phyloP scores from a whole-genome alignment of 2,797 vertebrate species.

The Onychomys torridus region DNA sequence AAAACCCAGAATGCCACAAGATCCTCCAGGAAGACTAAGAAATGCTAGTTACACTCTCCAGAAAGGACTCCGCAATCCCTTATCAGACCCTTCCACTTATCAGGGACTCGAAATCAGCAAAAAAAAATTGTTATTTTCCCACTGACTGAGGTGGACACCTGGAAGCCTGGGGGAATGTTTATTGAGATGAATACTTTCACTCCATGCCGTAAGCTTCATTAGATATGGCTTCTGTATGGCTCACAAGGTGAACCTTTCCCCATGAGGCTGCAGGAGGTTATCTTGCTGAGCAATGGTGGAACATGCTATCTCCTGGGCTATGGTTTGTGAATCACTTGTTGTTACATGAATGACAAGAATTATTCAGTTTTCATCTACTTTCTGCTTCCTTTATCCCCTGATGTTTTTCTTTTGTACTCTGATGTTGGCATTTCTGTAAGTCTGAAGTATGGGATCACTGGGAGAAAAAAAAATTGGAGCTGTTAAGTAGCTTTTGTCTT shows the following conservation, averaged over 20 bases:
- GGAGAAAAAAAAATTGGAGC: neutral
- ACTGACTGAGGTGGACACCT: neutral
- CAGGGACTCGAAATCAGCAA: neutral
- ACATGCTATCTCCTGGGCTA: neutral
- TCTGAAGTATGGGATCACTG: neutral
- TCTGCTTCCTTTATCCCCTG: neutral
- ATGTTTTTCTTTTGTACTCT: neutral
- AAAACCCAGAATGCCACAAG: slow-evolving; percentile 54
- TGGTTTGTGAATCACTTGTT: neutral
- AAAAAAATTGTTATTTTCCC: neutral
- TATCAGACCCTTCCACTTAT: neutral
- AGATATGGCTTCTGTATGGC: neutral
- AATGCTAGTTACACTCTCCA: slow-evolving; percentile 46
- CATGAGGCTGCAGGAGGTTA: rapidly evolving
- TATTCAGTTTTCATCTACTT: neutral
- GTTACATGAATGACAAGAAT: neutral
- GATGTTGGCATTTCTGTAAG: neutral
- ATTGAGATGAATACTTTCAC: neutral
- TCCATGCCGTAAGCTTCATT: neutral
- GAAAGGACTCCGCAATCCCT: neutral
- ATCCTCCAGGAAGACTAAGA: slow-evolving; percentile 18
- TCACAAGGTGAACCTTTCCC: neutral
- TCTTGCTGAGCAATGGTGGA: rapidly evolving
- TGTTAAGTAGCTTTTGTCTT: neutral
- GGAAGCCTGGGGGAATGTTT: neutral